Evolutionary conservation across 2,888 invertebrate genomes (phyloP).

Genomic region (Prenolepis imparis): DNA sequence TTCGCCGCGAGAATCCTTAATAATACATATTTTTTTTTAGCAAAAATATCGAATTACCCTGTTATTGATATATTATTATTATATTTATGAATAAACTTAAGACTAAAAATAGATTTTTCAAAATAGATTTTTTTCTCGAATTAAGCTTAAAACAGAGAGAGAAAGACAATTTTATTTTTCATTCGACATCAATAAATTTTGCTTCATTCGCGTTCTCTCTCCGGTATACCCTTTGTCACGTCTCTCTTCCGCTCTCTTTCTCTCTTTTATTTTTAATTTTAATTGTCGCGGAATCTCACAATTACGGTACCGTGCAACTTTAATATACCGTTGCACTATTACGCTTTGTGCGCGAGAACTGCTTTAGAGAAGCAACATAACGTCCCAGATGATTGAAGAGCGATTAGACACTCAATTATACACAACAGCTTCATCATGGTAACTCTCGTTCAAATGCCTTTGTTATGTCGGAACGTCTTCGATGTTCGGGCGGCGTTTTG

Average conservation of each 20-base stretch:
- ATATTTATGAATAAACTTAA: not conserved
- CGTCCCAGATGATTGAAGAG: constrained; percentile 24
- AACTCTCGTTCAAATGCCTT: not conserved
- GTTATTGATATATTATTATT: not conserved
- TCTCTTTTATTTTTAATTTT: constrained; percentile 20
- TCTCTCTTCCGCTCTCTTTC: not conserved
- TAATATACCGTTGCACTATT: not conserved
- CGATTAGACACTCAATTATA: constrained; percentile 40
- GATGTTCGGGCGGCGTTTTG: constrained; percentile 11
- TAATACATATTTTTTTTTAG: not conserved
- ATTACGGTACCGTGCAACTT: not conserved
- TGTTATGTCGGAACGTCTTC: not conserved
- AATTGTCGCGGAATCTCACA: not conserved
- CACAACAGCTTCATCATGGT: not conserved
- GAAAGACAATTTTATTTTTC: not conserved
- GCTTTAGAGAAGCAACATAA: not conserved
- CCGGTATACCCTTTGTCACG: not conserved
- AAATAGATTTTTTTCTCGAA: not conserved
- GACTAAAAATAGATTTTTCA: not conserved
- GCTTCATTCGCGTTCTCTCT: not conserved
- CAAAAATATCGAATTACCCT: not conserved
- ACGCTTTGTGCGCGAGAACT: not conserved
- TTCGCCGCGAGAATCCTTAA: not conserved
- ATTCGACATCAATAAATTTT: not conserved
- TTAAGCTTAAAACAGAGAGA: not conserved